Percentiles rank a stretch among this genome's conserved stretches.
Conservation (phyloP, 2,888 invertebrate species). For the Erebia aethiops region DNA sequence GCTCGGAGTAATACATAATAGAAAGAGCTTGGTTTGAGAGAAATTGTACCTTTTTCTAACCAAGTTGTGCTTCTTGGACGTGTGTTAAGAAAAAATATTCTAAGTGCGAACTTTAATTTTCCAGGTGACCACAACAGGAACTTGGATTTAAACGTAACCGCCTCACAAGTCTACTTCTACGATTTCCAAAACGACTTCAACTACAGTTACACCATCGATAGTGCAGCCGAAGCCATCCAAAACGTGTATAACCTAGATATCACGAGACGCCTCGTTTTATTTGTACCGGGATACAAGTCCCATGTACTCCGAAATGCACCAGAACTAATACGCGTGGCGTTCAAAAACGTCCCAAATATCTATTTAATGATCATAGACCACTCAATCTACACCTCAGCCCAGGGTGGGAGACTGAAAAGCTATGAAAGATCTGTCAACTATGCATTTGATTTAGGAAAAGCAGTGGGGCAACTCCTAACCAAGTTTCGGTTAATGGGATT, state of each 20-base stretch:
- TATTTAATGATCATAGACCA: slow-evolving; percentile 74
- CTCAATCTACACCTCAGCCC: slow-evolving; percentile 65
- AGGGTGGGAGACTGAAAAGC: slow-evolving; percentile 62
- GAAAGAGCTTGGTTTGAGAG: no score
- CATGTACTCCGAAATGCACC: slow-evolving; percentile 66
- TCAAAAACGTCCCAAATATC: slow-evolving; percentile 61
- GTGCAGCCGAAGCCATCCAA: slow-evolving; percentile 59
- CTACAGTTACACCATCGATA: slow-evolving; percentile 57
- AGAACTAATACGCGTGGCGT: slow-evolving; percentile 64
- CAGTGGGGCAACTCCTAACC: slow-evolving; percentile 62
- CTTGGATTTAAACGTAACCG: slow-evolving; percentile 60
- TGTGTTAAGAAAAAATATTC: neutral
- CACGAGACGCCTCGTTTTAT: slow-evolving; percentile 64
- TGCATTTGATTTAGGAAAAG: slow-evolving; percentile 63
- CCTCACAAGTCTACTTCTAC: slow-evolving; percentile 66
- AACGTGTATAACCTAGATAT: slow-evolving; percentile 62
- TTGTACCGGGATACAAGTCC: slow-evolving; percentile 75
- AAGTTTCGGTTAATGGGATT: slow-evolving; percentile 58
- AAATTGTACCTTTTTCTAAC: no score
- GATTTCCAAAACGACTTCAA: slow-evolving; percentile 73
- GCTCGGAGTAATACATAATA: no score
- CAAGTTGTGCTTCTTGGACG: no score
- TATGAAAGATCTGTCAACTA: slow-evolving; percentile 70
- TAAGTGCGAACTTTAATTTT: slow-evolving; percentile 27
- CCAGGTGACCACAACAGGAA: slow-evolving; percentile 70